Evolutionary conservation across 2,797 vertebrate species (phyloP).

Genomic region (Neosilurus hyrtlii): DNA sequence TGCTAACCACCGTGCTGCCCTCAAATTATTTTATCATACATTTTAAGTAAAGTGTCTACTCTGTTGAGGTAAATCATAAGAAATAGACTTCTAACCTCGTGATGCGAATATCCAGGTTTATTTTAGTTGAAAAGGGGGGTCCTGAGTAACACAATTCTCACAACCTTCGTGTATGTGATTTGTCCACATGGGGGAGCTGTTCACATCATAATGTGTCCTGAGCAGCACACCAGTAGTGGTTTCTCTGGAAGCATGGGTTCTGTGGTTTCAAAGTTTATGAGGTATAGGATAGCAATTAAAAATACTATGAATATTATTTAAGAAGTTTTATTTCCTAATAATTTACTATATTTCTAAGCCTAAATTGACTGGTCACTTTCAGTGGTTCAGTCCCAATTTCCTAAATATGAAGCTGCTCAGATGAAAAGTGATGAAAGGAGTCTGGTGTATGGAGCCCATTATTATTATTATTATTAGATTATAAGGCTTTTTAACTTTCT

Average conservation of each 20-base stretch:
- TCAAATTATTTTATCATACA: too few species aligned
- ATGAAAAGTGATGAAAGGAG: not conserved
- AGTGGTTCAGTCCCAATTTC: not conserved
- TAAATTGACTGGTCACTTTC: not conserved
- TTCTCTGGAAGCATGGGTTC: not conserved
- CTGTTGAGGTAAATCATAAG: not conserved
- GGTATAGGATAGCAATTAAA: not conserved
- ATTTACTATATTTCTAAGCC: not conserved
- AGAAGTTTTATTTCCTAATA: not conserved
- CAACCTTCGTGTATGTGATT: not conserved
- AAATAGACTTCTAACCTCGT: not conserved
- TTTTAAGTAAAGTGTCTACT: not conserved
- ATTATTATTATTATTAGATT: not conserved
- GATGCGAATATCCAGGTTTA: not conserved
- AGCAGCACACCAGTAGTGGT: too few species aligned
- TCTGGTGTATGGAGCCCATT: not conserved
- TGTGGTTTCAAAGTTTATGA: not conserved
- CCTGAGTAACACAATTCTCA: not conserved
- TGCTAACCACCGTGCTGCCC: too few species aligned
- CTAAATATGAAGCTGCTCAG: not conserved
- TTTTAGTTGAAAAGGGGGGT: not conserved
- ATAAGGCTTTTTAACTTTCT: not conserved
- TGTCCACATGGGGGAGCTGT: slow-evolving; percentile 32
- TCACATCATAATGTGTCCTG: slow-evolving; percentile 6
- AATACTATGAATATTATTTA: not conserved